Base-by-base conservation (phyloP, 2,888 invertebrate genomes). In the Leucophora obtusa region DNA sequence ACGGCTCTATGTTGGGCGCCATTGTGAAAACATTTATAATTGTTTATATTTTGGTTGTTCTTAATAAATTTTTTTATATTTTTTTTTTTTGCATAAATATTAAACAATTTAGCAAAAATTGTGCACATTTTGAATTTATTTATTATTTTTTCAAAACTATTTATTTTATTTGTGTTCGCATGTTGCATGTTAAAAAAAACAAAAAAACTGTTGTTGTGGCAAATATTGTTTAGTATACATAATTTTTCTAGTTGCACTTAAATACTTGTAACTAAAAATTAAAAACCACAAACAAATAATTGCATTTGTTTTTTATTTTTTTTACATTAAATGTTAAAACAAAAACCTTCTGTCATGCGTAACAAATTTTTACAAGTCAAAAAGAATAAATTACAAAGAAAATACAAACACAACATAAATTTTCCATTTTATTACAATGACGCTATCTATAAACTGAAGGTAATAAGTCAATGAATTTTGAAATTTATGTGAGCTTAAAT, bases 341-440 rank as follows among this genome's bases (percentile, higher is more conserved):
- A 72, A 72, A 79, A 79, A 60, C 18, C 65, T 79, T 79, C 79
- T 79, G 74, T 74, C 79, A 79, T 79, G 79, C 79, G 79, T 79
- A 74, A 74, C 79, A 70, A 58, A 53, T 74, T 35, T 60, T 56
- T 65, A 38, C 17, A 56, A 33, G 10, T 17, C 11, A 43, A 69
- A 53, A 54, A 65, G 53, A 59, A 50, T 17, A 33, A 35, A 43
- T 11, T 28, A 54, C 11, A 54, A 54, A 54, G 14, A 54, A 54
- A 54, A 59, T 24, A 38, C 35, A 35, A 58, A 33, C 18, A 59
- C 43, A 8, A 14, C 18, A 59, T 59, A 8, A 14, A 35, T 59
- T 38, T 54, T 60, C 5, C 17, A 66, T 15, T 51, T 66, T 38
- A 54, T 54, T 54, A 35, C 59, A 77, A 66, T 72, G 66, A 62